Evolutionary conservation across 2,888 invertebrate species (phyloP).

Genomic region (Apamea monoglypha): DNA sequence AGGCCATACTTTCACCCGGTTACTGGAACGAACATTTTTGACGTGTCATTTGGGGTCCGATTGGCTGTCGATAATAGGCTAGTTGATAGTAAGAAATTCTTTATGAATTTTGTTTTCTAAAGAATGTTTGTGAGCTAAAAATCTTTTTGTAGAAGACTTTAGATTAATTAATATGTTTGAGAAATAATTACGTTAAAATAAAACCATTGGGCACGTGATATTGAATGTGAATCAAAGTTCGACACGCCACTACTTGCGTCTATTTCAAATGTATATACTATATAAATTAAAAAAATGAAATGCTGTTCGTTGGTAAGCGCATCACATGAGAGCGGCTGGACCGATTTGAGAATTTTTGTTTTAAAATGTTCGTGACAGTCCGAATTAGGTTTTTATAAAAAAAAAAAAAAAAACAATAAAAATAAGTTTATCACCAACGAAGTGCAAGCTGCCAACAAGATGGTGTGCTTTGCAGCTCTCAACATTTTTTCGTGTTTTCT

Average conservation of each 20-base stretch:
- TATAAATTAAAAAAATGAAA: neutral
- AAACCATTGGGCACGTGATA: neutral
- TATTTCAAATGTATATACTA: neutral
- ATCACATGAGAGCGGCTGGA: neutral
- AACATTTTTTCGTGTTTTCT: neutral
- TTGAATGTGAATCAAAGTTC: neutral
- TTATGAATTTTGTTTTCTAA: neutral
- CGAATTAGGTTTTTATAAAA: neutral
- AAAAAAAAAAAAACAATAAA: neutral
- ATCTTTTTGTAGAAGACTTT: neutral
- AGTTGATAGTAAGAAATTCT: neutral
- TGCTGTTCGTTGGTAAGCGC: neutral
- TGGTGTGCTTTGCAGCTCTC: neutral
- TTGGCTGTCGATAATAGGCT: neutral
- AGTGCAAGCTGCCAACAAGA: neutral
- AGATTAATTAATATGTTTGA: neutral
- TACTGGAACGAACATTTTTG: too few relatives aligned
- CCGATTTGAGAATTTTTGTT: neutral
- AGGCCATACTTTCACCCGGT: neutral
- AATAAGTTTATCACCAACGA: neutral
- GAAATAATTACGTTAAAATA: constrained; percentile 5
- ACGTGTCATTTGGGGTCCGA: too few relatives aligned
- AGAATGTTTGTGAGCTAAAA: neutral
- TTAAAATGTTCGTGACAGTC: neutral
- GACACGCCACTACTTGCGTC: neutral